Percentiles rank a stretch among this genome's conserved stretches.
Evolutionary conservation across 2,888 invertebrate species (phyloP).

Genomic region (Epirrhoe tristata): DNA sequence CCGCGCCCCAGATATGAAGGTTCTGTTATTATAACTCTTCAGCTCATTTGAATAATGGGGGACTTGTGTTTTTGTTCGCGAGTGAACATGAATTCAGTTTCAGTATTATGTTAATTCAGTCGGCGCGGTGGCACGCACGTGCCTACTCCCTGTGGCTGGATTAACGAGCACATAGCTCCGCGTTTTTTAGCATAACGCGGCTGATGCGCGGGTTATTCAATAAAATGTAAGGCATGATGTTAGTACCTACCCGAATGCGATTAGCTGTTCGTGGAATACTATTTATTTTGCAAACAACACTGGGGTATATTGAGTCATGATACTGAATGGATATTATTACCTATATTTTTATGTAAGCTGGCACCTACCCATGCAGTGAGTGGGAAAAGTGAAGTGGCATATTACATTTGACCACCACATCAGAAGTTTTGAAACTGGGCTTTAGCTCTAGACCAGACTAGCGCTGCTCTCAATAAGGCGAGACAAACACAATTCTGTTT

Average conservation of each 20-base stretch:
- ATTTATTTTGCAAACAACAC: too few relatives aligned
- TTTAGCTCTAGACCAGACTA: background rate
- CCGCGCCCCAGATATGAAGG: constrained; percentile 9
- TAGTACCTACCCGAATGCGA: background rate
- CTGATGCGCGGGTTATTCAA: background rate
- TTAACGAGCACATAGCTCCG: background rate
- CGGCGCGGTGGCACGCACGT: background rate
- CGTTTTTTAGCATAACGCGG: background rate
- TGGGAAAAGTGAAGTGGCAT: too few relatives aligned
- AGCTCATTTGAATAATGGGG: constrained; percentile 20
- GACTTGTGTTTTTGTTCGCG: constrained; percentile 19
- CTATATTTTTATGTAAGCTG: too few relatives aligned
- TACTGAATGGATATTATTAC: too few relatives aligned
- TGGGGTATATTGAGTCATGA: background rate
- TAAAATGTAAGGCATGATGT: background rate
- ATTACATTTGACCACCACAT: too few relatives aligned
- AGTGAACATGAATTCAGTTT: constrained; percentile 26
- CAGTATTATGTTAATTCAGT: constrained; percentile 15
- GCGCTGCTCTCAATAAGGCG: constrained; percentile 1
- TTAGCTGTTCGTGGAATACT: background rate
- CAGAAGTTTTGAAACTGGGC: too few relatives aligned
- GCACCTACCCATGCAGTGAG: too few relatives aligned
- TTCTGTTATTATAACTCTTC: constrained; percentile 15
- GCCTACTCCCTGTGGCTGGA: background rate
- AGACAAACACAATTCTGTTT: constrained; percentile 18